Evolutionary conservation across 2,113 vertebrate genomes (phyloP).

Genomic region (Siniperca chuatsi): DNA sequence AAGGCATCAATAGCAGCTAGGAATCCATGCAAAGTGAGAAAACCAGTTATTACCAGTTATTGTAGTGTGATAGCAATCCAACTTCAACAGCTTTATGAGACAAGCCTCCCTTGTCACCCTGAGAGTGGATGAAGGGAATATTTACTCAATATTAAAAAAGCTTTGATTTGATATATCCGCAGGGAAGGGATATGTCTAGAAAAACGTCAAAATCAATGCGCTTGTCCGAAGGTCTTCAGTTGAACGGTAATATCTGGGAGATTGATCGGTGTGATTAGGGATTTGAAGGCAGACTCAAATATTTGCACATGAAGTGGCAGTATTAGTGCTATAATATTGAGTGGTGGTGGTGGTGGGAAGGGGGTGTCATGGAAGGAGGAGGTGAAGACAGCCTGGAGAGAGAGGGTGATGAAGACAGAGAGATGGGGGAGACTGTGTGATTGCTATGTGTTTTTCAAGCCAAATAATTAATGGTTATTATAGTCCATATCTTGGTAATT

Average conservation of each 20-base stretch:
- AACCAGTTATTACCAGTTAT: conserved; percentile 8
- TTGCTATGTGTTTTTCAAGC: not conserved
- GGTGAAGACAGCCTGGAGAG: conserved; percentile 13
- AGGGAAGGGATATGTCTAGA: conserved; percentile 33
- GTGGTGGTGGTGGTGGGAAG: conserved; percentile 36
- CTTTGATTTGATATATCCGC: conserved; percentile 55
- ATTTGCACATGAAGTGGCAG: conserved; percentile 80
- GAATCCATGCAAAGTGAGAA: conserved; percentile 8
- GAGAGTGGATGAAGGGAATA: conserved; percentile 56
- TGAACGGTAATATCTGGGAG: conserved; percentile 72
- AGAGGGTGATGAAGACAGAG: conserved; percentile 27
- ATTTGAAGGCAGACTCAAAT: conserved; percentile 79
- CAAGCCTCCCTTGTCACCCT: conserved; percentile 34
- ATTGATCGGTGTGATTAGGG: conserved; percentile 75
- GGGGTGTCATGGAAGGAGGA: conserved; percentile 25
- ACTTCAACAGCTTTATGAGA: conserved; percentile 54
- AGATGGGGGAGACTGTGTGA: not conserved
- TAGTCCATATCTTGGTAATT: not conserved
- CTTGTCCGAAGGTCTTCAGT: conserved; percentile 44
- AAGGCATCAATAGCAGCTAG: not conserved
- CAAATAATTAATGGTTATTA: not conserved
- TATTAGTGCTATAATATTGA: conserved; percentile 73
- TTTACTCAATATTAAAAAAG: conserved; percentile 65
- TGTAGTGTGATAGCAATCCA: conserved; percentile 31
- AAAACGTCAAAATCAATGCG: conserved; percentile 64